A percentile compares a stretch with the other conserved stretches of the same genome.
Evolutionary conservation across 2,113 vertebrate species (phyloP).

Genomic region (Pteronura brasiliensis): DNA sequence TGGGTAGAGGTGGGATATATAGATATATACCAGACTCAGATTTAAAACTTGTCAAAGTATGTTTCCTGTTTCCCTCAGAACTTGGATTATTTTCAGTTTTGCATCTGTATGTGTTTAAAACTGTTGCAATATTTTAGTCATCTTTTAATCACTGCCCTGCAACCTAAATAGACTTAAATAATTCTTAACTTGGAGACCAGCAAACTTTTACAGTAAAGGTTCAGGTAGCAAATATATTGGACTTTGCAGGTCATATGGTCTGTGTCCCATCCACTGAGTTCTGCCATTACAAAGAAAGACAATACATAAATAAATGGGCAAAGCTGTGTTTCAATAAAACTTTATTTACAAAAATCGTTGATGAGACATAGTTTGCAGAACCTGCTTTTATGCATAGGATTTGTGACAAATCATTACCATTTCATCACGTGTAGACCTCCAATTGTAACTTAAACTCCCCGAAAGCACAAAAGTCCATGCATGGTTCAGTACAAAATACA

Average conservation of each 20-base stretch:
- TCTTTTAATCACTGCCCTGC: background rate
- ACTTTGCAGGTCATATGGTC: background rate
- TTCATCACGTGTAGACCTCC: background rate
- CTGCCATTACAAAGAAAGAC: background rate
- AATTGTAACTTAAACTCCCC: background rate
- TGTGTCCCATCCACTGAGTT: background rate
- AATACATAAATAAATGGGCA: background rate
- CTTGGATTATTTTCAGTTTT: background rate
- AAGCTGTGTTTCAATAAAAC: background rate
- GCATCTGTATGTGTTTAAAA: background rate
- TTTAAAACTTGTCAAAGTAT: background rate
- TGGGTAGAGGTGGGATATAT: background rate
- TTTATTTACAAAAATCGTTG: background rate
- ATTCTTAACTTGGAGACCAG: background rate
- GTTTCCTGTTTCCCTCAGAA: background rate
- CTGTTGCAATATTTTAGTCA: background rate
- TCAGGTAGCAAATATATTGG: background rate
- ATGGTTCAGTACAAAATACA: background rate
- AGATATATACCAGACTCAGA: background rate
- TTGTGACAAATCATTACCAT: background rate
- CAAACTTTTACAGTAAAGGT: background rate
- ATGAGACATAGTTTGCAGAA: background rate
- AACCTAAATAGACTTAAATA: background rate
- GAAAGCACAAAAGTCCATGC: background rate
- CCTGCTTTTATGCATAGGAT: background rate